Conservation (phyloP, 2,888 invertebrate genomes). For the Leptogaster cylindrica region DNA sequence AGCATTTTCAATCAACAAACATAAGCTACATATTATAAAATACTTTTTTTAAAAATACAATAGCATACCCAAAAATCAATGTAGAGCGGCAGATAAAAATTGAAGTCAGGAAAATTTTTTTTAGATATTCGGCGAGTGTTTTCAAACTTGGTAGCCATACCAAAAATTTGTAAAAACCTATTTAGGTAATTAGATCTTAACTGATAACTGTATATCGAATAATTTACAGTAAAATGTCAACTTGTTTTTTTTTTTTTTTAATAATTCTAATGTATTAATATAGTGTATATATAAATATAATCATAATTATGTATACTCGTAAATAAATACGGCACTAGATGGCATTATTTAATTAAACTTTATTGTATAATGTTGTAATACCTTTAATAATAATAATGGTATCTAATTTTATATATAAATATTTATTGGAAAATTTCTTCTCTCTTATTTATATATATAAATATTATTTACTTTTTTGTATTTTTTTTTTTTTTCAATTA, state of each 20-base stretch:
- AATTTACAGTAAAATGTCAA: constrained; percentile 38
- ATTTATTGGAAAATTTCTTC: constrained; percentile 35
- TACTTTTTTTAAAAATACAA: not conserved
- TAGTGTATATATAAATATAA: constrained; percentile 42
- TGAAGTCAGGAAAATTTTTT: not conserved
- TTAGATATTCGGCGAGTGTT: not conserved
- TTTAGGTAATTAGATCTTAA: constrained; percentile 30
- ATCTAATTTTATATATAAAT: constrained; percentile 35
- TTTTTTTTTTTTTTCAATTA: not conserved
- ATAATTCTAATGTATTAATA: constrained; percentile 28
- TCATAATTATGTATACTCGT: constrained; percentile 40
- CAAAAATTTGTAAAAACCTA: constrained; percentile 37
- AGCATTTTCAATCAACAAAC: not conserved
- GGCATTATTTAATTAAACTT: constrained; percentile 45
- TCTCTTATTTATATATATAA: constrained; percentile 35
- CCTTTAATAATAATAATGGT: constrained; percentile 18
- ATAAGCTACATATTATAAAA: not conserved
- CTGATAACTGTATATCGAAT: constrained; percentile 32
- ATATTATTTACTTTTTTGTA: constrained; percentile 17
- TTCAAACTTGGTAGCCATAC: constrained; percentile 30
- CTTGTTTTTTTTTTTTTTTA: too few species aligned
- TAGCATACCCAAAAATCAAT: constrained; percentile 22
- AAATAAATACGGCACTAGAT: constrained; percentile 47
- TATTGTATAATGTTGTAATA: constrained; percentile 39
- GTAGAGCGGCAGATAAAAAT: constrained; percentile 4